Base-by-base conservation (phyloP, 1,140 invertebrate species). In the Cheumatopsyche charites region DNA sequence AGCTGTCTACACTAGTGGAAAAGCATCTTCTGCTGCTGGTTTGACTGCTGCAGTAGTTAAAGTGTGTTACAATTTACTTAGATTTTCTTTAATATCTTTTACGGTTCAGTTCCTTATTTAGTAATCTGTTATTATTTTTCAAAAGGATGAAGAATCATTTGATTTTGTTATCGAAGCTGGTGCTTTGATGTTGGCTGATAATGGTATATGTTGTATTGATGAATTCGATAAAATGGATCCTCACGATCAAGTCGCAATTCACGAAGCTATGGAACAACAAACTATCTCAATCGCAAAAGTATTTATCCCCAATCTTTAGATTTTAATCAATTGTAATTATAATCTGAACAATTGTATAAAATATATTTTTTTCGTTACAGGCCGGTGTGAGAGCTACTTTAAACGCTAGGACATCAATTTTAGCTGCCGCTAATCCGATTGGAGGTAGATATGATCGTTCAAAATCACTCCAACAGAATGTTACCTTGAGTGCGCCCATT, bases 211-310 rank as follows among this genome's bases (percentile, higher is more conserved):
- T 81, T 99, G 98, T 80, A 99, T 99, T 77, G 98, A 99, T 81
- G 98, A 99, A 85, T 99, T 99, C 84, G 98, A 99, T 79, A 99
- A 99, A 86, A 99, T 99, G 98, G 98, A 99, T 81, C 87, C 88
- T 0, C 90, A 90, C 71, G 98, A 99, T 88, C 97, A 99, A 83
- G 97, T 99, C 5, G 98, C 98, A 25, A 99, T 98, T 79, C 98
- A 99, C 83, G 98, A 99, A 87, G 98, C 98, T 58, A 99, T 99
- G 98, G 98, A 99, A 88, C 98, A 99, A 80, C 98, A 99, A 83
- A 99, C 98, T 0, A 99, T 99, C 79, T 98, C 97, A 0, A 90
- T 99, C 65, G 97, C 98, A 0, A 99, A 99, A 85, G 89, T 90
- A 78, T 76, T 19, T 5, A 61, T 29, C 7, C 19, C 1, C 49